Conservation (phyloP, 2,113 vertebrate genomes). For the Pomatostomus ruficeps region DNA sequence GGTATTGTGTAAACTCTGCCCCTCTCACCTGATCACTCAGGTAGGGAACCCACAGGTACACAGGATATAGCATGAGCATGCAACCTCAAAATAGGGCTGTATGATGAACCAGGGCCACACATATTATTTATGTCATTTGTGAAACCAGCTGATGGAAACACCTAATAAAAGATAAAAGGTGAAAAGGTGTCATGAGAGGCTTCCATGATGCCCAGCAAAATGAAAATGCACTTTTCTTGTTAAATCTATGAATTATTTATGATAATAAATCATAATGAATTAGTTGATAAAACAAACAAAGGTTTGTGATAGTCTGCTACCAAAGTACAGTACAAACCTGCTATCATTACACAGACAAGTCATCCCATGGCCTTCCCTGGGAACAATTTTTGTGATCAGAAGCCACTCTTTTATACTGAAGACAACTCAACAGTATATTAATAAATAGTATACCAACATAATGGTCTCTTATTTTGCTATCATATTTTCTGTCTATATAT, state of each 20-base stretch:
- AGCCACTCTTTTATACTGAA: background rate
- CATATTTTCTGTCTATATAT: background rate
- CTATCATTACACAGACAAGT: background rate
- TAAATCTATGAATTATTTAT: background rate
- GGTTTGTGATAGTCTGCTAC: background rate
- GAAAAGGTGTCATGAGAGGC: background rate
- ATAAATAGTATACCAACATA: background rate
- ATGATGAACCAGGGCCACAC: background rate
- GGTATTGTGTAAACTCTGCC: background rate
- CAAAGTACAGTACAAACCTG: background rate
- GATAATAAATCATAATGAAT: background rate
- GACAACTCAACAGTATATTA: background rate
- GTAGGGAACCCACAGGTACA: background rate
- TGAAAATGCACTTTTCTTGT: background rate
- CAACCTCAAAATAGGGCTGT: background rate
- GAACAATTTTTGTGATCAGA: background rate
- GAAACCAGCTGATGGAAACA: background rate
- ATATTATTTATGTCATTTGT: background rate
- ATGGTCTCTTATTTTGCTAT: background rate
- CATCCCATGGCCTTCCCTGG: background rate
- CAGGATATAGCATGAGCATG: background rate
- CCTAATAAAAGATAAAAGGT: background rate
- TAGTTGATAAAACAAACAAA: background rate
- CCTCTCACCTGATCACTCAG: background rate
- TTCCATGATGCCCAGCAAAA: background rate